Evolutionary conservation across 1,140 invertebrate genomes (phyloP), one percentile per base, ranked within the genome.

Genomic region (Drosophila virilis): DNA sequence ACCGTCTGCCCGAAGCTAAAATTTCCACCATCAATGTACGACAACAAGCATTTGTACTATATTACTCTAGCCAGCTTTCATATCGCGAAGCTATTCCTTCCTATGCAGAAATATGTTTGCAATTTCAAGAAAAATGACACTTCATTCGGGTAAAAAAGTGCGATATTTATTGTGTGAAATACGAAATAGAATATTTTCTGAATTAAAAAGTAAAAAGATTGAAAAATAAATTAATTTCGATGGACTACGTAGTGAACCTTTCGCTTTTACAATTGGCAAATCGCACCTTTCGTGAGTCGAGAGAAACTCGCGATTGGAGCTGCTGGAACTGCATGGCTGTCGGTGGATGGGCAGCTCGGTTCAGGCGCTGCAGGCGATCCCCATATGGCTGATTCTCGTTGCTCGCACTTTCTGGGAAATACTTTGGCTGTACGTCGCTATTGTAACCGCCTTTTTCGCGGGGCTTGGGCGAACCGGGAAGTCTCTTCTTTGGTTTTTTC

Each of bases 261-360:
- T 13, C 38, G 2, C n/a, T 48, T 6, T 35, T n/a, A 40, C 17
- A n/a, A 10, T 22, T 5, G 15, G 46, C 17, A 17, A 74, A 74
- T 8, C 42, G 51, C 1, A 69, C 65, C 40, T 22, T 54, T 12
- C 6, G 32, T 17, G 54, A 8, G n/a, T 12, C 15, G 3, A 10
- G 8, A 1, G 48, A n/a, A 8, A 45, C 46, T 17, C 2, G 7
- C 28, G 43, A 48, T 4, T 1, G 45, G 28, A 17, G 6, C 22
- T 8, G 35, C 2, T 48, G 15, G 22, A 66, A 50, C 12, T 77
- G 68, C 0, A 22, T 42, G 17, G 57, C 60, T 0, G 55, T 57
- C 1, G 81, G 81, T 1, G 81, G 58, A 32, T 64, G 64, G 10
- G 81, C 69, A 0, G 81, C 81, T 1, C 54, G 71, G 13, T 77